These are phyloP conservation scores for Drosophila nigricruria DNA, from an alignment of 2,888 invertebrate species.

Conservation along the genomic window DNA sequence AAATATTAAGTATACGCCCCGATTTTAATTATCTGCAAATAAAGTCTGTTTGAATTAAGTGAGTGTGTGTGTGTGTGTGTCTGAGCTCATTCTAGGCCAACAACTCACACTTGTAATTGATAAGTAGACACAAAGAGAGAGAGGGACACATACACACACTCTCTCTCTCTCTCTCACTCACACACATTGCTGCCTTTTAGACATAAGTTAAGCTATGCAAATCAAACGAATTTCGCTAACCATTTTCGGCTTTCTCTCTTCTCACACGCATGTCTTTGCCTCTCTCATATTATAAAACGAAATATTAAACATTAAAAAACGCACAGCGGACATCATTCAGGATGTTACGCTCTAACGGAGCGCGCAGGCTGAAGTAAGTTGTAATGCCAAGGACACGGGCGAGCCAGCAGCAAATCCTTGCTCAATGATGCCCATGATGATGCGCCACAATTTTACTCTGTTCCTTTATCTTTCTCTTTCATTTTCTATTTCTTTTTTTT, in stretches of 20 bases:
- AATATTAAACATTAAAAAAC: conserved; percentile 19
- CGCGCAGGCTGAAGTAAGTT: conserved; percentile 84
- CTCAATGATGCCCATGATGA: conserved; percentile 41
- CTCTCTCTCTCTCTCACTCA: not conserved
- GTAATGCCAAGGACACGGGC: conserved; percentile 38
- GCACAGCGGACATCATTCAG: conserved; percentile 85
- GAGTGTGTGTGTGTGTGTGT: conserved; percentile 7
- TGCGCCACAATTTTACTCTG: conserved; percentile 35
- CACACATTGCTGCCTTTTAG: conserved; percentile 19
- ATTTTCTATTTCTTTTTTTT: not conserved
- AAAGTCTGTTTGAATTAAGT: not conserved
- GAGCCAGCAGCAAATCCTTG: conserved; percentile 26
- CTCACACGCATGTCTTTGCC: conserved; percentile 57
- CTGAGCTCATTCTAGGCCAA: conserved; percentile 42
- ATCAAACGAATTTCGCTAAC: conserved; percentile 56
- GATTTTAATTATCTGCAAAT: conserved; percentile 5
- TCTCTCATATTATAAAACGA: conserved; percentile 25
- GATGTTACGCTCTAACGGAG: conserved; percentile 86
- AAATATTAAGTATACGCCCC: conserved; percentile 1
- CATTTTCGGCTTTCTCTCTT: conserved; percentile 60
- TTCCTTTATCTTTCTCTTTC: conserved; percentile 15
- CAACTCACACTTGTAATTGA: conserved; percentile 29
- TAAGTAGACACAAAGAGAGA: conserved; percentile 29
- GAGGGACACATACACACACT: not conserved
- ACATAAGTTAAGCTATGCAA: conserved; percentile 45